Evolutionary conservation across 92 coral and sea anemone genomes (phyloP).

Genomic region (Parazoanthus swiftii): DNA sequence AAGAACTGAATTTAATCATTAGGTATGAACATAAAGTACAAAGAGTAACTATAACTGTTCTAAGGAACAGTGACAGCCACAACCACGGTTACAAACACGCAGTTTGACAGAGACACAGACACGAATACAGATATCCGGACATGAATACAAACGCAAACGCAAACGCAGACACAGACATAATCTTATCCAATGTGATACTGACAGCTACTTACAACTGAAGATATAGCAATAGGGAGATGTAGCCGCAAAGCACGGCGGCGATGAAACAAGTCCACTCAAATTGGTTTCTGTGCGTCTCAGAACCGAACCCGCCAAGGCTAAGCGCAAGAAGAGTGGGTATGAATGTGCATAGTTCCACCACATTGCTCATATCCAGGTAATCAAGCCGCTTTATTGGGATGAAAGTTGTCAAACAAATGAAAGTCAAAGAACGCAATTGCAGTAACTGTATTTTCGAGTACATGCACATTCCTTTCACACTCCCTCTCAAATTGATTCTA

Average conservation of each 20-base stretch:
- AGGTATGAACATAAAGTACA: too few species aligned
- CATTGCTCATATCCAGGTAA: conserved; percentile 72
- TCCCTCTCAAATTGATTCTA: neutral
- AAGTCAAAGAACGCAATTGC: neutral
- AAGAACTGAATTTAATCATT: too few species aligned
- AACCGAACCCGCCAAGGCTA: neutral
- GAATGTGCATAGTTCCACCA: conserved; percentile 66
- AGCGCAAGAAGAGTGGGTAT: conserved; percentile 55
- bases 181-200: neutral
- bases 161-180: neutral
- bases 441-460: neutral
- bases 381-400: conserved; percentile 48
- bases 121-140: neutral
- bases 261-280: conserved; percentile 34
- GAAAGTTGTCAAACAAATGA: neutral
- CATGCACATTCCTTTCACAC: neutral
- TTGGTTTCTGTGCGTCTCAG: neutral
- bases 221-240: conserved; percentile 63
- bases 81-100: neutral
- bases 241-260: conserved; percentile 55
- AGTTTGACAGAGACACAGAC: neutral
- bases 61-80: neutral
- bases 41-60: too few species aligned
- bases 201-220: conserved; percentile 59
- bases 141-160: neutral